Percentiles rank a stretch among this genome's conserved stretches.
These are phyloP conservation scores for Operophtera brumata DNA, from an alignment of 2,888 invertebrate species.

Conservation along the genomic window DNA sequence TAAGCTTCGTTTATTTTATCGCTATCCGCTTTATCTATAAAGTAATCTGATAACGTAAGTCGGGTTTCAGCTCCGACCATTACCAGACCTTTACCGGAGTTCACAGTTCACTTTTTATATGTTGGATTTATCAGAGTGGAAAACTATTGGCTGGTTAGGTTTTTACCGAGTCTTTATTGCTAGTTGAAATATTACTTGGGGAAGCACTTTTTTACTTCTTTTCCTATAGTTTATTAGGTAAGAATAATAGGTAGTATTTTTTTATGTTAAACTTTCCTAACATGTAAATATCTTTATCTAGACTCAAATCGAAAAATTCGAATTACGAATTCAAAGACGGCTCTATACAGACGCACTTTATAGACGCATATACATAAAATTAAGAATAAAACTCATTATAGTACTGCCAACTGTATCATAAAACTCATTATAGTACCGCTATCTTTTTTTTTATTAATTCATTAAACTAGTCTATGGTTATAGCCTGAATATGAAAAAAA, in stretches of 20 bases:
- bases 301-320: too few relatives aligned
- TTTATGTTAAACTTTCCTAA: too few relatives aligned
- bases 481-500: too few relatives aligned
- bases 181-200: background rate
- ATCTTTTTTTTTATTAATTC: too few relatives aligned
- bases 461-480: too few relatives aligned
- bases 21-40: slow-evolving; percentile 18
- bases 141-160: slow-evolving; percentile 19
- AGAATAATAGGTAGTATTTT: background rate
- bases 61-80: slow-evolving; percentile 19
- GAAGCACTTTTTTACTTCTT: background rate
- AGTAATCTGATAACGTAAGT: slow-evolving; percentile 29
- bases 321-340: too few relatives aligned
- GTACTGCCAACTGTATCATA: too few relatives aligned
- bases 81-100: slow-evolving; percentile 23
- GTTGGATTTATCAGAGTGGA: slow-evolving; percentile 22
- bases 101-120: slow-evolving; percentile 24
- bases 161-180: background rate
- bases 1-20: slow-evolving; percentile 22
- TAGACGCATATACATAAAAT: too few relatives aligned
- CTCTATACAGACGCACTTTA: too few relatives aligned
- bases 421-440: too few relatives aligned
- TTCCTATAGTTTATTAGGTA: background rate
- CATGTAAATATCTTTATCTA: too few relatives aligned
- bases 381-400: too few relatives aligned